phyloP scores from a whole-genome alignment of 2,797 vertebrate genomes.

The Loriculus beryllinus region DNA sequence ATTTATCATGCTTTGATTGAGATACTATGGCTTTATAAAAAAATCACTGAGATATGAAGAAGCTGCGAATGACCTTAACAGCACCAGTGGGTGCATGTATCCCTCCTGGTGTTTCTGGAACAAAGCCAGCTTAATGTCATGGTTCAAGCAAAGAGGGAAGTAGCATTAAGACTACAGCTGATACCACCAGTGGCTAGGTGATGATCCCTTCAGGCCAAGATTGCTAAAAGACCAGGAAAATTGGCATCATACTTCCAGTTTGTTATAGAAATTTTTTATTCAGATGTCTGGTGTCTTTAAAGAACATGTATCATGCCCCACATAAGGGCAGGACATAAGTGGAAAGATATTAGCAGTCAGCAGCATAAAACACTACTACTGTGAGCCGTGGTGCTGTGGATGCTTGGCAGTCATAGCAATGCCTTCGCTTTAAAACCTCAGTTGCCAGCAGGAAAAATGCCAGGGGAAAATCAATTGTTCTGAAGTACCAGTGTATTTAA shows the following conservation, averaged over 20 bases:
- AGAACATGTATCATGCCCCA: rapidly evolving
- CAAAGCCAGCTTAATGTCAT: background rate
- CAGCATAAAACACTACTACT: background rate
- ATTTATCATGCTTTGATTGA: background rate
- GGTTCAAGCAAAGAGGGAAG: background rate
- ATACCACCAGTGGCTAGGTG: background rate
- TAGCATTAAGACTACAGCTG: background rate
- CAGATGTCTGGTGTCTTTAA: background rate
- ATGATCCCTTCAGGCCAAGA: background rate
- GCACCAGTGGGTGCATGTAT: background rate
- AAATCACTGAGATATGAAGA: background rate
- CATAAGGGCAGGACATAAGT: background rate
- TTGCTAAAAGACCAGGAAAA: background rate
- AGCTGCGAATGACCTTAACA: background rate
- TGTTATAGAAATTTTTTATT: background rate
- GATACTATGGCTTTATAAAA: background rate
- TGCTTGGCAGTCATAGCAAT: background rate
- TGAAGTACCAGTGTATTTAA: background rate
- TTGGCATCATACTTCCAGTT: background rate
- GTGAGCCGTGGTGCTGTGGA: background rate
- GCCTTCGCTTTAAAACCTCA: background rate
- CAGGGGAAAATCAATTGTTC: background rate
- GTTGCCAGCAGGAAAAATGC: background rate
- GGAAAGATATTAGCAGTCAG: background rate
- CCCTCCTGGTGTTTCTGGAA: background rate